These are phyloP conservation scores for Harmothoe impar DNA, from an alignment of 2,888 invertebrate species.

Conservation along the genomic window DNA sequence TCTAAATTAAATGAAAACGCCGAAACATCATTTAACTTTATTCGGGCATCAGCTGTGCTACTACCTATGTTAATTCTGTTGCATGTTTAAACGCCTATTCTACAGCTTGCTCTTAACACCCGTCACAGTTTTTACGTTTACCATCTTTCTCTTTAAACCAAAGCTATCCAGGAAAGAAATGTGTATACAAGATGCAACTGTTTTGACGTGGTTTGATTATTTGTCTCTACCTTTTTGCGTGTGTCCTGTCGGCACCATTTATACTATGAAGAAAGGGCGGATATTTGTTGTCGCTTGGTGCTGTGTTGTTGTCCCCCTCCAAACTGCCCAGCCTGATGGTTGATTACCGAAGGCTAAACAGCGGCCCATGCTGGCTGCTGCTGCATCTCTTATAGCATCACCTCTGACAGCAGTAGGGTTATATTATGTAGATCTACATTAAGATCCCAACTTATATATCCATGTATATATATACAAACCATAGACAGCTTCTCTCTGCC, in stretches of 20 bases:
- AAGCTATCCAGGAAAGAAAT: not conserved
- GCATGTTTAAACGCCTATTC: slow-evolving; percentile 3
- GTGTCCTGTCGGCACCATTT: not conserved
- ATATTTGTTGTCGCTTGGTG: not conserved
- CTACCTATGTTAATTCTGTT: slow-evolving; percentile 53
- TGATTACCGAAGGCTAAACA: not conserved
- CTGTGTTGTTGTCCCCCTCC: not conserved
- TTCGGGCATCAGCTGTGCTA: slow-evolving; percentile 37
- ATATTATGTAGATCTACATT: not conserved
- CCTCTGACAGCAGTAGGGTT: not conserved
- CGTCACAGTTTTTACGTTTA: slow-evolving; percentile 9
- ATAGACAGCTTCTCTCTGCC: not conserved
- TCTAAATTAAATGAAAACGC: not conserved
- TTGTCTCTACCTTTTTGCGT: not conserved
- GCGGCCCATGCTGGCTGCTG: not conserved
- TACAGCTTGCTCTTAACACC: slow-evolving; percentile 41
- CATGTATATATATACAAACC: not conserved
- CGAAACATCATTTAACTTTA: not conserved
- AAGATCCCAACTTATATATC: not conserved
- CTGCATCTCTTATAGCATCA: not conserved
- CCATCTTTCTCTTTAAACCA: slow-evolving; percentile 5
- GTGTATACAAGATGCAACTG: slow-evolving; percentile 4
- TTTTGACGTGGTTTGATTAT: slow-evolving; percentile 4
- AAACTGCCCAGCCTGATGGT: not conserved
- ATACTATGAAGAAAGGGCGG: not conserved